phyloP scores from a whole-genome alignment of 2,888 invertebrate genomes.

The Hermodice carunculata region DNA sequence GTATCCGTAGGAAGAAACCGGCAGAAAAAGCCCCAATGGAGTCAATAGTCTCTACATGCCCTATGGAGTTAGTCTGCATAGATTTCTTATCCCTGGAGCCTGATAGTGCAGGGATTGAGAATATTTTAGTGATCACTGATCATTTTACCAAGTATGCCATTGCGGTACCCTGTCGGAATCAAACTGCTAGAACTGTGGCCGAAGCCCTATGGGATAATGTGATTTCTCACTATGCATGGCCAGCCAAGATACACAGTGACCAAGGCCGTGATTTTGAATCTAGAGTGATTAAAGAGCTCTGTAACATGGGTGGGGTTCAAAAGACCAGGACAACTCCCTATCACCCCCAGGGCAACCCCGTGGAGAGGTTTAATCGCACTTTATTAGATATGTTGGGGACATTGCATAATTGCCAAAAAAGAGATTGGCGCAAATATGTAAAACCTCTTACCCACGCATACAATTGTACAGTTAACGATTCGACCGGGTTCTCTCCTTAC shows the following conservation, averaged over 20 bases:
- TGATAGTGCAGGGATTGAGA: slow-evolving; percentile 19
- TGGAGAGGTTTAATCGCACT: slow-evolving; percentile 34
- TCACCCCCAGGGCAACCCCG: slow-evolving; percentile 39
- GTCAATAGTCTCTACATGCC: no score
- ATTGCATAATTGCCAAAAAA: slow-evolving; percentile 21
- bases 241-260: slow-evolving; percentile 2
- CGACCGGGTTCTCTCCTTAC: slow-evolving; percentile 19
- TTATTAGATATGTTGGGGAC: slow-evolving; percentile 32
- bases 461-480: slow-evolving; percentile 28
- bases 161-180: slow-evolving; percentile 29
- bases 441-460: slow-evolving; percentile 25
- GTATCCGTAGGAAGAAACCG: no score
- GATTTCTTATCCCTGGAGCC: slow-evolving; percentile 31
- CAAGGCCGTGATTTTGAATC: slow-evolving; percentile 14
- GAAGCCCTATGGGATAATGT: slow-evolving; percentile 27
- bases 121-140: slow-evolving; percentile 37
- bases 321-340: slow-evolving; percentile 19
- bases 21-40: no score
- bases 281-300: slow-evolving; percentile 1
- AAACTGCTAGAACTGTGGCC: slow-evolving; percentile 31
- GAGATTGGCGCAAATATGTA: slow-evolving; percentile 24
- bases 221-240: slow-evolving; percentile 32
- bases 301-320: background rate
- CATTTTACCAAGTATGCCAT: slow-evolving; percentile 33
- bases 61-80: slow-evolving; percentile 33